Evolutionary conservation across 2,113 vertebrate genomes (phyloP).

Genomic region (Phaethornis superciliosus): DNA sequence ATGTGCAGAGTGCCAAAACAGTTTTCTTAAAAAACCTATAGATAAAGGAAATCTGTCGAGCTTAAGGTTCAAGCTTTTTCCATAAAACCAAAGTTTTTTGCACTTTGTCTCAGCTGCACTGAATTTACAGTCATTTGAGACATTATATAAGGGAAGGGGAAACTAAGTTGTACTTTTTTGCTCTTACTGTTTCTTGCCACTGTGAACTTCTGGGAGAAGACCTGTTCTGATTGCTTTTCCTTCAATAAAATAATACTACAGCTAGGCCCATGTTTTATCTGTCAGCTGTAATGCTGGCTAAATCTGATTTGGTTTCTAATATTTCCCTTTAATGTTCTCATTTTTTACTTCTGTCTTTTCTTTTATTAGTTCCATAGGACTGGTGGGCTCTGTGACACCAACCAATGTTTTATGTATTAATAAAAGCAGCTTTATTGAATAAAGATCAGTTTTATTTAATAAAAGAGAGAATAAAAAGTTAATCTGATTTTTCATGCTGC

Average conservation of each 20-base stretch:
- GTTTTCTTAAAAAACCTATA: neutral
- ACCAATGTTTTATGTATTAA: conserved; percentile 65
- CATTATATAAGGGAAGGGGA: neutral
- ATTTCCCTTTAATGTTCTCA: conserved; percentile 28
- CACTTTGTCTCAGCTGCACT: neutral
- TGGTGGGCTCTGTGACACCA: conserved; percentile 19
- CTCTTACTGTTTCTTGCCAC: neutral
- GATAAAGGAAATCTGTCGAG: neutral
- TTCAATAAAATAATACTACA: neutral
- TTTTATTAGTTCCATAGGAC: conserved; percentile 59
- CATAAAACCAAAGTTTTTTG: neutral
- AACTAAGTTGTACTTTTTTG: neutral
- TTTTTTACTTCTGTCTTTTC: conserved; percentile 54
- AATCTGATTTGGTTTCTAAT: conserved; percentile 61
- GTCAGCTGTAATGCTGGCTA: conserved; percentile 20
- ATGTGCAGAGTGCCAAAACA: neutral
- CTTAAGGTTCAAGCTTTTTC: neutral
- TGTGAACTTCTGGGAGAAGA: neutral
- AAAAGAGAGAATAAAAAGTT: conserved; percentile 60
- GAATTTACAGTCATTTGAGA: neutral
- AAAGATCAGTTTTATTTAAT: conserved; percentile 68
- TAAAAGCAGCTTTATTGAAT: conserved; percentile 71
- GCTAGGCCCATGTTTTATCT: conserved; percentile 34
- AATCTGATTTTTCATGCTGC: conserved; percentile 58
- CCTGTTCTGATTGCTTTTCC: neutral